Percentiles rank a stretch among this genome's conserved stretches.
phyloP scores from a whole-genome alignment of 2,888 invertebrate species.

The Agrochola lychnidis region DNA sequence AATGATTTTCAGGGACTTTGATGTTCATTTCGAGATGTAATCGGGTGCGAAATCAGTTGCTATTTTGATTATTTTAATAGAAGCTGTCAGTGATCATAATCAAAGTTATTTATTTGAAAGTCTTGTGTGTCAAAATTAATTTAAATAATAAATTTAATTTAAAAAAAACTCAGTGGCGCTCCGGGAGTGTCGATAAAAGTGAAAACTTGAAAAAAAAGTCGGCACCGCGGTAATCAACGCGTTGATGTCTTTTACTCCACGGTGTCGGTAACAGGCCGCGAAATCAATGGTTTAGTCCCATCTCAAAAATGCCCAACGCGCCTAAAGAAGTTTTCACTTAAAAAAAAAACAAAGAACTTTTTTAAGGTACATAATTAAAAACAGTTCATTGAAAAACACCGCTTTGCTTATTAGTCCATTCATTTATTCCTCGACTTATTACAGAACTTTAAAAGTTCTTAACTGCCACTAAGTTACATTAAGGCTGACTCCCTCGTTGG shows the following conservation, averaged over 20 bases:
- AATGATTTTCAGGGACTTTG: neutral
- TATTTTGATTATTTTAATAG: neutral
- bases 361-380: neutral
- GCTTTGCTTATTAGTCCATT: neutral
- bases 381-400: neutral
- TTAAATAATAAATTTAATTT: too few species aligned
- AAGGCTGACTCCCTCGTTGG: neutral
- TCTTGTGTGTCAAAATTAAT: too few species aligned
- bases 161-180: too few species aligned
- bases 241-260: too few species aligned
- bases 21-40: neutral
- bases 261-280: too few species aligned
- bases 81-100: neutral
- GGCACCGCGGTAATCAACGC: too few species aligned
- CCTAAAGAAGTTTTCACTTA: too few species aligned
- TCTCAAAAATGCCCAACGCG: too few species aligned
- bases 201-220: too few species aligned
- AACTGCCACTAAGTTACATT: neutral
- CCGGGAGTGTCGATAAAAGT: too few species aligned
- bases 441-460: neutral
- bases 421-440: neutral
- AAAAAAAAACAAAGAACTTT: too few species aligned
- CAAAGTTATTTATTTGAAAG: neutral
- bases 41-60: neutral
- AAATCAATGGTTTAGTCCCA: too few species aligned